Evolutionary conservation across 2,113 vertebrate genomes (phyloP), one percentile per base, ranked within the genome.

Genomic region (Setophaga kirtlandii): DNA sequence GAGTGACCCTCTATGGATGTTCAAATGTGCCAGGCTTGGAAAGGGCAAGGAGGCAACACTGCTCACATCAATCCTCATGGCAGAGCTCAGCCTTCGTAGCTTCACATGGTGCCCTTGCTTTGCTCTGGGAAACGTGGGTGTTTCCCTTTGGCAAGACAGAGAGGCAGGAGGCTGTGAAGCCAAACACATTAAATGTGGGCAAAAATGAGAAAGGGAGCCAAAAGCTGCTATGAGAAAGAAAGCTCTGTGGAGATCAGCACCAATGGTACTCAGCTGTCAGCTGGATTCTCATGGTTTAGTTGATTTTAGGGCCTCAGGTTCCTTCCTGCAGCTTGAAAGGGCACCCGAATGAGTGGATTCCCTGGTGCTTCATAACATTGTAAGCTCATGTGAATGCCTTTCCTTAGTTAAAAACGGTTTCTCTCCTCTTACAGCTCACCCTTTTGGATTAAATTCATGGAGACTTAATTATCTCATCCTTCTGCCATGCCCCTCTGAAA

Each of bases 391-490:
- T 0, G 0, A 83, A 90, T 93, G 28, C 37, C 41, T n/a, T 73
- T 76, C 53, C 12, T 83, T 47, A 60, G 83, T 15, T 88, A 92
- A 92, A 93, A 79, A 60, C 37, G 2, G 60, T 68, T 83, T 83
- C 21, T 86, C 53, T 80, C 58, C 67, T 83, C 79, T 55, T 70
- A 6, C 62, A 87, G 44, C 62, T 87, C 52, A 59, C 18, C 27
- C 47, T 85, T 92, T 62, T 33, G 70, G 55, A 83, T 37, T 49
- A 86, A 92, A 86, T 31, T 69, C 4, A 0, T 24, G 25, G 55
- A 90, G 37, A 92, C 6, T 58, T 83, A 94, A 92, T 94, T 94
- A 92, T 77, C 67, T 85, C 53, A n/a, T 62, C 86, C 79, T 89
- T 85, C 83, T 80, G 75, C 64, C 75, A 86, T 87, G 44, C 58